phyloP scores from a whole-genome alignment of 1,140 invertebrate species.

The Popillia japonica region DNA sequence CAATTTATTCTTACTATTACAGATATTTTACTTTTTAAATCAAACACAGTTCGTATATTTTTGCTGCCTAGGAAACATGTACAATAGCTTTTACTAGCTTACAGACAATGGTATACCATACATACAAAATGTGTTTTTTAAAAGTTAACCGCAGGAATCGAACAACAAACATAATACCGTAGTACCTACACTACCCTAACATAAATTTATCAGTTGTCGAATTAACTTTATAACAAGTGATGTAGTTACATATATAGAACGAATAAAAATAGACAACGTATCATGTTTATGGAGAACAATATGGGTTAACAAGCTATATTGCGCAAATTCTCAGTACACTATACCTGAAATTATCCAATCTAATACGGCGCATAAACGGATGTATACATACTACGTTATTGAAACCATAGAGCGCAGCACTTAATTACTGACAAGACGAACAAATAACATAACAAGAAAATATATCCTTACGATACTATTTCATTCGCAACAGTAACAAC shows the following conservation, averaged over 20 bases:
- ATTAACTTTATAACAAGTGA: neutral
- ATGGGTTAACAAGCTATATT: slow-evolving; percentile 10
- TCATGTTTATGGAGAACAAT: neutral
- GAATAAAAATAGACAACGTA: neutral
- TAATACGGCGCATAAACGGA: neutral
- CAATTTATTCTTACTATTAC: too few relatives aligned
- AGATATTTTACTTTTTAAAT: too few relatives aligned
- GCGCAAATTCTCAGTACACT: neutral
- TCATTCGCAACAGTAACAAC: slow-evolving; percentile 3
- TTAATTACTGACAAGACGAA: slow-evolving; percentile 11
- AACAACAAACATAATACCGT: too few relatives aligned
- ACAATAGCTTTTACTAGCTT: too few relatives aligned
- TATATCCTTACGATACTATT: neutral
- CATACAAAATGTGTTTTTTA: too few relatives aligned
- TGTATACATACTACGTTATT: neutral
- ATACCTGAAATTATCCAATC: neutral
- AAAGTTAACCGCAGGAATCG: too few relatives aligned
- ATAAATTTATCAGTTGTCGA: too few relatives aligned
- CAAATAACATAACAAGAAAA: slow-evolving; percentile 12
- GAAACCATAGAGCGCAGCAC: neutral
- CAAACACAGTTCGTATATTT: too few relatives aligned
- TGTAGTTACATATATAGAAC: neutral
- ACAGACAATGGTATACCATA: too few relatives aligned
- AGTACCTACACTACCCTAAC: too few relatives aligned
- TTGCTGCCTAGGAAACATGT: too few relatives aligned